These are phyloP conservation scores for Phoxinus phoxinus DNA, from an alignment of 2,113 vertebrate genomes.

Conservation along the genomic window DNA sequence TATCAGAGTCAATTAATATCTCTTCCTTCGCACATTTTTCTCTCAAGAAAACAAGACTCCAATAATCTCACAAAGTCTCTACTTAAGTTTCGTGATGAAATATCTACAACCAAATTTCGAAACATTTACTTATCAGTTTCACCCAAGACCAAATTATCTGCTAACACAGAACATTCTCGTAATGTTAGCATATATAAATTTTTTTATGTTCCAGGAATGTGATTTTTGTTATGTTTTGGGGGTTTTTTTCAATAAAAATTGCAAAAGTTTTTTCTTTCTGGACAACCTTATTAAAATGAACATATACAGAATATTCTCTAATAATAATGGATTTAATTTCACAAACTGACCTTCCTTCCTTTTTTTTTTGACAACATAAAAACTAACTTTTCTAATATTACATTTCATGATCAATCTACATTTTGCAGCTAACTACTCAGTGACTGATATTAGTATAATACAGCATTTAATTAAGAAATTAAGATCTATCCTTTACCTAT, in stretches of 20 bases:
- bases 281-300: background rate
- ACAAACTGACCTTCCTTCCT: background rate
- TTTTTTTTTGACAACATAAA: background rate
- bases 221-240: too few species aligned
- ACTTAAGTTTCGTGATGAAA: background rate
- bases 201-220: background rate
- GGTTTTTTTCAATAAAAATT: too few species aligned
- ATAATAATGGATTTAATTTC: background rate
- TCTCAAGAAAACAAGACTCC: background rate
- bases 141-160: too few species aligned
- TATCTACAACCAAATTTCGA: background rate
- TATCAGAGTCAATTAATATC: background rate
- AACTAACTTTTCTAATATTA: background rate
- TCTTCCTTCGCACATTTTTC: background rate
- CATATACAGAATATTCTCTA: background rate
- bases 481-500: background rate
- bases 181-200: background rate
- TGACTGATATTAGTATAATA: background rate
- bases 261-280: background rate
- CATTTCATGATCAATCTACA: background rate
- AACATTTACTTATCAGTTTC: background rate
- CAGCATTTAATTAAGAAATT: background rate
- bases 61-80: background rate
- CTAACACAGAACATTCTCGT: background rate
- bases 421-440: background rate